Percentiles rank a stretch among this genome's conserved stretches.
These are phyloP conservation scores for Saccostrea echinata DNA, from an alignment of 1,140 invertebrate genomes.

Conservation along the genomic window DNA sequence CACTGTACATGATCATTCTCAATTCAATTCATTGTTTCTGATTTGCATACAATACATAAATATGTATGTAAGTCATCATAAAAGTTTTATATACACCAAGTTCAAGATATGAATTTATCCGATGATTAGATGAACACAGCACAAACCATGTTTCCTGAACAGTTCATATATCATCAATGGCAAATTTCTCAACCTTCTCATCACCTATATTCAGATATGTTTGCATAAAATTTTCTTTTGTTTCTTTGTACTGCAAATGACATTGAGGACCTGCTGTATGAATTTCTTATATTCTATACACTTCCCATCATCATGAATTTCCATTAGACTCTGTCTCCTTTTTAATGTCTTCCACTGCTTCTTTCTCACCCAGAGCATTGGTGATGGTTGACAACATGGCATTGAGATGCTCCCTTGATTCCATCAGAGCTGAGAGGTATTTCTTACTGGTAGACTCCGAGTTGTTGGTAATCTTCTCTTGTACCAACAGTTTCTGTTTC, in stretches of 20 bases:
- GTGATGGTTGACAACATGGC: conserved; percentile 58
- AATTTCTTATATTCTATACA: neutral
- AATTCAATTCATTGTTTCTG: neutral
- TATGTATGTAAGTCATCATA: neutral
- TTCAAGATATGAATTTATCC: neutral
- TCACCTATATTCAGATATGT: neutral
- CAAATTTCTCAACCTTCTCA: neutral
- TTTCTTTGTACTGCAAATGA: neutral
- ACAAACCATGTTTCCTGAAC: neutral
- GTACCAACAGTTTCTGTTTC: conserved; percentile 60
- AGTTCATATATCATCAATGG: neutral
- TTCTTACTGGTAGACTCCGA: conserved; percentile 66
- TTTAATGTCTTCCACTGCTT: conserved; percentile 21
- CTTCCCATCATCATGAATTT: conserved; percentile 24
- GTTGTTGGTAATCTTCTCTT: conserved; percentile 62
- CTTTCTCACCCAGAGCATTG: conserved; percentile 59
- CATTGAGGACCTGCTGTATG: neutral
- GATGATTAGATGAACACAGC: neutral
- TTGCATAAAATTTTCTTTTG: neutral
- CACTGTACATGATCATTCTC: neutral
- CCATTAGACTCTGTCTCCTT: conserved; percentile 33
- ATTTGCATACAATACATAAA: neutral
- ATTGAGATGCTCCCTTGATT: conserved; percentile 60
- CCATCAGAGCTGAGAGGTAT: conserved; percentile 66
- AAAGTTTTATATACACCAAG: neutral